Conservation (phyloP, 2,888 invertebrate genomes). For the Chromoteleia sp. region DNA sequence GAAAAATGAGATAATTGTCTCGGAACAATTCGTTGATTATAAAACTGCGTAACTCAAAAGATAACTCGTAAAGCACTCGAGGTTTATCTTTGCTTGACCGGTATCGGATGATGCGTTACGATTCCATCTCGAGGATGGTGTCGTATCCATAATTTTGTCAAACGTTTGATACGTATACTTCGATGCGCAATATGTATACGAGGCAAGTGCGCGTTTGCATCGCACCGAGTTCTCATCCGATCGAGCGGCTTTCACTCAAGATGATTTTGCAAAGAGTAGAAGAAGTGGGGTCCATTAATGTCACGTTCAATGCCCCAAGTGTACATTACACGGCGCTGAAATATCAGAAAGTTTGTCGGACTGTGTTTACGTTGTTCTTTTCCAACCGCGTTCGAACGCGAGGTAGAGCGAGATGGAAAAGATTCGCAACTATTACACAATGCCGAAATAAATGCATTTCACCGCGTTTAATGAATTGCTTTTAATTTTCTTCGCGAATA, state of each 20-base stretch:
- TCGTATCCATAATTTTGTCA: not conserved
- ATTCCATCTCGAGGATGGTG: not conserved
- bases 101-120: too few species aligned
- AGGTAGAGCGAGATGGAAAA: not conserved
- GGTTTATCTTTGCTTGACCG: too few species aligned
- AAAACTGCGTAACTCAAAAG: too few species aligned
- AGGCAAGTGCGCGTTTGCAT: conserved; percentile 6
- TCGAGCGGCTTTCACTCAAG: conserved; percentile 70
- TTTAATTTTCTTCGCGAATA: conserved; percentile 2
- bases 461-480: conserved; percentile 22
- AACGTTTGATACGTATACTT: not conserved
- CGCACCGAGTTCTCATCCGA: conserved; percentile 36
- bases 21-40: too few species aligned
- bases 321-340: conserved; percentile 1
- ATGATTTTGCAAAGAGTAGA: conserved; percentile 65
- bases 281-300: conserved; percentile 69
- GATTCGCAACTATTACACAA: conserved; percentile 26
- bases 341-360: conserved; percentile 41
- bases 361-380: conserved; percentile 23
- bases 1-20: too few species aligned
- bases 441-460: conserved; percentile 36
- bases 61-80: too few species aligned
- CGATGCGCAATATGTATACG: conserved; percentile 31
- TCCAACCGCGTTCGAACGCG: conserved; percentile 13
- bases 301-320: conserved; percentile 70